Evolutionary conservation across 37 sponge, comb jelly and placozoan species (phyloP).

Genomic region (Halichondria panicea): DNA sequence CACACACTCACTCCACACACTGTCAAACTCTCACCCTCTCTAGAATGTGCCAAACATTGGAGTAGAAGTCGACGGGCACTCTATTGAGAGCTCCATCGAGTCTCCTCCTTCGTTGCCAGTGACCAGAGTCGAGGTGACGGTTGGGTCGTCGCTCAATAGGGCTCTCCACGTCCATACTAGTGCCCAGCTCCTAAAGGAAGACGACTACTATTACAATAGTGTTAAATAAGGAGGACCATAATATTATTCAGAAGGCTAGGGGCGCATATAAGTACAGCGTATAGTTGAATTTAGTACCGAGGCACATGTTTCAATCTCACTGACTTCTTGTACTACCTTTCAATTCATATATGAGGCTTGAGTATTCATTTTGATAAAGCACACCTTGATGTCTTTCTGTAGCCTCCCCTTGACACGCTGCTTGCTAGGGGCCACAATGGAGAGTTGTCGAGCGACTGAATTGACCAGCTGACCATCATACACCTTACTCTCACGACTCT

Average conservation of each 20-base stretch:
- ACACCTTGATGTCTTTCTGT: slow-evolving; percentile 44
- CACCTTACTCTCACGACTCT: slow-evolving; percentile 4
- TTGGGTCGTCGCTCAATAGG: not conserved
- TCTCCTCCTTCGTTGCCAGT: slow-evolving; percentile 81
- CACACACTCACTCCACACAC: not conserved
- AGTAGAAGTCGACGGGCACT: slow-evolving; percentile 84
- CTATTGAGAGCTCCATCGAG: slow-evolving; percentile 94
- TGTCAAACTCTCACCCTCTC: slow-evolving; percentile 47
- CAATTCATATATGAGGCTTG: not conserved
- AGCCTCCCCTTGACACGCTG: slow-evolving; percentile 44
- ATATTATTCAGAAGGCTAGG: no score
- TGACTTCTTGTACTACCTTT: not conserved
- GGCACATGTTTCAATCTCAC: not conserved
- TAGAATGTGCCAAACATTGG: slow-evolving; percentile 79
- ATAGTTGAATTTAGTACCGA: no score
- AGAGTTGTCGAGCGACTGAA: slow-evolving; percentile 41
- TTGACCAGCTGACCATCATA: slow-evolving; percentile 12
- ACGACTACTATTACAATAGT: not conserved
- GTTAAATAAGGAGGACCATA: no score
- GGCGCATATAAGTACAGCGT: no score
- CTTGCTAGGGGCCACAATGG: slow-evolving; percentile 61
- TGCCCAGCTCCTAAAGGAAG: slow-evolving; percentile 1
- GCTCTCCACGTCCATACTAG: not conserved
- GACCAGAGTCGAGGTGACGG: slow-evolving; percentile 20
- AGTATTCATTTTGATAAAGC: not conserved